Base-by-base conservation (phyloP, 2,888 invertebrate species). In the Amblyjoppa fuscipennis region DNA sequence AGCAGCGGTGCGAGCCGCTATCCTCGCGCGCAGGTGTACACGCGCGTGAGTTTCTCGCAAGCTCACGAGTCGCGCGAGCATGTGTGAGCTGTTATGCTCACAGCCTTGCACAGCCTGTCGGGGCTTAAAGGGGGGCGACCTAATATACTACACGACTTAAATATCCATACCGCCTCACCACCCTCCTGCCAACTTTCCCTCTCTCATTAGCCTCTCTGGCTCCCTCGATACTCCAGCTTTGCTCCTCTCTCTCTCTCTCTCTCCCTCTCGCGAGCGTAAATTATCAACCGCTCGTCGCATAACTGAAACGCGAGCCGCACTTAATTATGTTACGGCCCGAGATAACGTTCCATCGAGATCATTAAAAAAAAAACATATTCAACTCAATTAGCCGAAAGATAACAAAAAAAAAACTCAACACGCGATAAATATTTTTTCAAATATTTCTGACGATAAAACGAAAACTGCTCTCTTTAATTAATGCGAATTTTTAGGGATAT, bases 21-120 rank as follows among this genome's bases (percentile, higher is more conserved):
- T 79, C 64, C 78, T 74, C 75, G 41, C 59, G 70, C 81, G 85
- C 85, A 83, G 82, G 82, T 82, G 85, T 82, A 83, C 78, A 69
- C 77, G 69, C 74, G 78, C 78, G 76, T 84, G 78, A 64, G 74
- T 74, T 34, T 64, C 64, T 64, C 85, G 78, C 78, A 64, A 83
- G 78, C 81, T 53, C 61, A 77, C 45, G 28, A 61, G 66, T 66
- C 73, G 38, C 34, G 70, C 70, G 73, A 71, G 66, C 80, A 68
- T 81, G 76, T 59, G 77, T 77, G 76, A 80, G 75, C 80, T 31
- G 49, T 71, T 34, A 70, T 31, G 53, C 68, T 74, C 38, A 68
- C 38, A 56, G 76, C 76, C 53, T 73, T 64, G 31, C 80, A 16
- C 45, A 71, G 79, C 66, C 73, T 81, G 73, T 68, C 56, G 74